Evolutionary conservation across 2,888 invertebrate genomes (phyloP).

Genomic region (Spilarctia lutea): DNA sequence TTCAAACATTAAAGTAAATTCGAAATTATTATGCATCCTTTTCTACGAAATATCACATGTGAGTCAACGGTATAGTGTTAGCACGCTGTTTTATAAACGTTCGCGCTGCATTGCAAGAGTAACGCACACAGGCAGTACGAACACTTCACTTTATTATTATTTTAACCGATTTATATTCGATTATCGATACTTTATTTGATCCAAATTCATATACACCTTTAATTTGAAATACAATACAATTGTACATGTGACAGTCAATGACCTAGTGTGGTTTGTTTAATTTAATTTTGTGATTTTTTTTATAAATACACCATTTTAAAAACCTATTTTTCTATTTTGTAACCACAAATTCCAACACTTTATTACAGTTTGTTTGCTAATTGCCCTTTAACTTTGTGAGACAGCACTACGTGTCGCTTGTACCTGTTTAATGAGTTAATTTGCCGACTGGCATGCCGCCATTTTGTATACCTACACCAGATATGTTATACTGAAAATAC

Average conservation of each 20-base stretch:
- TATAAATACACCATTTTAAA: not conserved
- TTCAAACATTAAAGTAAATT: not conserved
- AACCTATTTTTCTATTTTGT: not conserved
- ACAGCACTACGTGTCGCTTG: slow-evolving; percentile 57
- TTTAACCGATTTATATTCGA: not conserved
- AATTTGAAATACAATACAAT: not conserved
- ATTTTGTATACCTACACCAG: slow-evolving; percentile 44
- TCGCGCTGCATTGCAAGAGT: slow-evolving; percentile 21
- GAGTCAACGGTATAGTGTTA: not conserved
- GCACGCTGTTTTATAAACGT: slow-evolving; percentile 21
- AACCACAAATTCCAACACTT: slow-evolving; percentile 23
- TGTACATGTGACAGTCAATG: not conserved
- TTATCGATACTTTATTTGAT: not conserved
- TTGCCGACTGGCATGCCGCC: slow-evolving; percentile 58
- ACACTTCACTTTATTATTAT: slow-evolving; percentile 8
- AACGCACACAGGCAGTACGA: slow-evolving; percentile 25
- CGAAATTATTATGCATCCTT: not conserved
- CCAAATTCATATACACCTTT: not conserved
- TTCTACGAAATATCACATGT: slow-evolving; percentile 12
- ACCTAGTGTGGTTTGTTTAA: not conserved
- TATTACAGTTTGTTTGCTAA: slow-evolving; percentile 36
- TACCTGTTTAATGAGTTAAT: slow-evolving; percentile 44
- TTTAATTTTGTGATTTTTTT: not conserved
- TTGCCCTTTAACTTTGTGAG: slow-evolving; percentile 34
- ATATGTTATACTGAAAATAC: slow-evolving; percentile 53